A percentile compares a stretch with the other conserved stretches of the same genome.
These are phyloP conservation scores for Sylvilagus bachmani DNA, from an alignment of 2,113 vertebrate species.

Conservation along the genomic window DNA sequence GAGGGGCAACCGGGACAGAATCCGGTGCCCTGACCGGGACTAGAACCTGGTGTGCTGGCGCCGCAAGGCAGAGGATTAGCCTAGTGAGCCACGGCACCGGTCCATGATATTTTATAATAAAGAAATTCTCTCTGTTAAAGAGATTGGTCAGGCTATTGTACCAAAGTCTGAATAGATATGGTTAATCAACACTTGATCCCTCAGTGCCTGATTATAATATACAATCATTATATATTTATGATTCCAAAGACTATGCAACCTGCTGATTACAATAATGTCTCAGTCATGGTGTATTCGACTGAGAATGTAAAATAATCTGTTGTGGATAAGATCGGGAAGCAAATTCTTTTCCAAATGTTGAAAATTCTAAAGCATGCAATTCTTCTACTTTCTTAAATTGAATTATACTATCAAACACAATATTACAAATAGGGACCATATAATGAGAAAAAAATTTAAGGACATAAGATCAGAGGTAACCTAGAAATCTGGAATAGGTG, in stretches of 20 bases:
- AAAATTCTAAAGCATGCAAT: conserved; percentile 27
- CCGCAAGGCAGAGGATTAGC: too few relatives aligned
- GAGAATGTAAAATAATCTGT: conserved; percentile 26
- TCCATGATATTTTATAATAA: background rate
- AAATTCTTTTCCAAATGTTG: conserved; percentile 35
- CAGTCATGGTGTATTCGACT: background rate
- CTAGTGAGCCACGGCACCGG: too few relatives aligned
- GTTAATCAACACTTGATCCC: background rate
- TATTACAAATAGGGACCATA: conserved; percentile 16
- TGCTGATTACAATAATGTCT: background rate
- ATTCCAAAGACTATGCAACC: background rate
- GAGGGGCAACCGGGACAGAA: too few relatives aligned
- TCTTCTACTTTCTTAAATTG: conserved; percentile 6
- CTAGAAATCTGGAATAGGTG: conserved; percentile 10
- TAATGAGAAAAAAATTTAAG: background rate
- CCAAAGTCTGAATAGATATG: conserved; percentile 12
- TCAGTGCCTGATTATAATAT: background rate
- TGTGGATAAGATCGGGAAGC: conserved; percentile 41
- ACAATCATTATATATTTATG: background rate
- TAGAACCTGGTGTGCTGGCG: too few relatives aligned
- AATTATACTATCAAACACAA: conserved; percentile 26
- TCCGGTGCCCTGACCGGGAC: too few relatives aligned
- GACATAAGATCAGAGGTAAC: background rate
- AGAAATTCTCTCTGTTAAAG: background rate
- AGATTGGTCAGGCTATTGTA: background rate